phyloP scores from a whole-genome alignment of 2,113 vertebrate species.

The Lipophrys pholis region DNA sequence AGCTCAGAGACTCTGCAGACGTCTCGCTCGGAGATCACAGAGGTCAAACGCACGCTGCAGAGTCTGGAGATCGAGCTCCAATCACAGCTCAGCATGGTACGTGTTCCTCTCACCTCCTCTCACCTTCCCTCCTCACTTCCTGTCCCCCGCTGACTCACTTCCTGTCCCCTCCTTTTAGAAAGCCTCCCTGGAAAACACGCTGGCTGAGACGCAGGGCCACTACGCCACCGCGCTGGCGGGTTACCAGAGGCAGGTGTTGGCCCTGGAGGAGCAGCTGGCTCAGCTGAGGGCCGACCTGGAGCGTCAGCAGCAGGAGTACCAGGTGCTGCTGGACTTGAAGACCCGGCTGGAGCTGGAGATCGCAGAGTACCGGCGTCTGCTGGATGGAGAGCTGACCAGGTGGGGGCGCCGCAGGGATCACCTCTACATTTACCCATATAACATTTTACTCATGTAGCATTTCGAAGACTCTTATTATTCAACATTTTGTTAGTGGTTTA shows the following conservation, averaged over 20 bases:
- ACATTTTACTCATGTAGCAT: too few relatives aligned
- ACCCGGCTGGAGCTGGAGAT: constrained; percentile 89
- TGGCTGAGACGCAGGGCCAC: constrained; percentile 84
- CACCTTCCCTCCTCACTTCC: background rate
- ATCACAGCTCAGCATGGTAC: constrained; percentile 40
- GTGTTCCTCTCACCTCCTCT: too few relatives aligned
- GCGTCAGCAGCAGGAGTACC: constrained; percentile 77
- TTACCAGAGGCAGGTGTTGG: constrained; percentile 84
- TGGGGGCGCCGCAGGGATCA: constrained; percentile 11
- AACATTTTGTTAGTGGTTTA: too few relatives aligned
- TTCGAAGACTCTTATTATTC: too few relatives aligned
- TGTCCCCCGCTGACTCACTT: background rate
- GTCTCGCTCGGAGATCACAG: constrained; percentile 81
- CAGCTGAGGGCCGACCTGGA: constrained; percentile 83
- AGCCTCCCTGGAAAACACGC: constrained; percentile 80
- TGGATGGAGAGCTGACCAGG: constrained; percentile 76
- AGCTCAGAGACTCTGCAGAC: constrained; percentile 82
- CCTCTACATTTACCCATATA: too few relatives aligned
- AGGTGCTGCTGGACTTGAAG: constrained; percentile 86
- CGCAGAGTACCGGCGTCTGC: constrained; percentile 85
- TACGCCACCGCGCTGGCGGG: constrained; percentile 81
- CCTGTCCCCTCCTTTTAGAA: constrained; percentile 18
- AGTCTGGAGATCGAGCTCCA: constrained; percentile 58
- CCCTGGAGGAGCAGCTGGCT: constrained; percentile 84
- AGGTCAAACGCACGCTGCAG: constrained; percentile 84